phyloP scores from a whole-genome alignment of 2,113 vertebrate species.

The Mionectes macconnelli region DNA sequence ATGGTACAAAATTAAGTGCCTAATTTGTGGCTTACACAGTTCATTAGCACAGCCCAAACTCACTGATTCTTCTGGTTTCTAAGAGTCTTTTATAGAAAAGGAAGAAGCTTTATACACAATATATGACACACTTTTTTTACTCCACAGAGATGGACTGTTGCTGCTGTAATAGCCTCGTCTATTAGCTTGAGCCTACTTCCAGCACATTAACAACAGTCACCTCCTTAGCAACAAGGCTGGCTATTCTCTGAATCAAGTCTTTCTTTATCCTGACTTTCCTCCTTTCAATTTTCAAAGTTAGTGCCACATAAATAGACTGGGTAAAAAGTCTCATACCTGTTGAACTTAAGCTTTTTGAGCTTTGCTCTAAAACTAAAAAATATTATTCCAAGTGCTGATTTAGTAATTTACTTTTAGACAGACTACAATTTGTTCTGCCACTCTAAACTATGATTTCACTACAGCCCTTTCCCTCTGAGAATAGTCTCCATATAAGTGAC shows the following conservation, averaged over 20 bases:
- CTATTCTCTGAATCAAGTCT: background rate
- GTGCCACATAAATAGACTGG: background rate
- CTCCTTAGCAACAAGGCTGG: background rate
- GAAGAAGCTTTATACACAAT: background rate
- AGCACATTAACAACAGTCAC: background rate
- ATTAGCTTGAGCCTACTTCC: background rate
- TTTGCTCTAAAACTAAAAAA: background rate
- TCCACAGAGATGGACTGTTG: background rate
- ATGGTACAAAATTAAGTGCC: background rate
- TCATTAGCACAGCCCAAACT: background rate
- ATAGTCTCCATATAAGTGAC: rapidly evolving
- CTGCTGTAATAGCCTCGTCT: background rate
- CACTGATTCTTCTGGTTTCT: background rate
- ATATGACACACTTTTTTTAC: background rate
- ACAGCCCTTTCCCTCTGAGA: background rate
- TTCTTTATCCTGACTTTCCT: background rate
- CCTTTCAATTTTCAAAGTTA: background rate
- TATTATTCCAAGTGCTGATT: background rate
- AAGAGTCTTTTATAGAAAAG: background rate
- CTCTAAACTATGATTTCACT: rapidly evolving
- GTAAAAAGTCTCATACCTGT: background rate
- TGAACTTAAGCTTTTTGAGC: background rate
- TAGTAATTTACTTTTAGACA: background rate
- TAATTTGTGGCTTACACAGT: background rate
- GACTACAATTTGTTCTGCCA: background rate